Evolutionary conservation across 2,113 vertebrate genomes (phyloP), one percentile per base, ranked within the genome.

Genomic region (Miniopterus natalensis): DNA sequence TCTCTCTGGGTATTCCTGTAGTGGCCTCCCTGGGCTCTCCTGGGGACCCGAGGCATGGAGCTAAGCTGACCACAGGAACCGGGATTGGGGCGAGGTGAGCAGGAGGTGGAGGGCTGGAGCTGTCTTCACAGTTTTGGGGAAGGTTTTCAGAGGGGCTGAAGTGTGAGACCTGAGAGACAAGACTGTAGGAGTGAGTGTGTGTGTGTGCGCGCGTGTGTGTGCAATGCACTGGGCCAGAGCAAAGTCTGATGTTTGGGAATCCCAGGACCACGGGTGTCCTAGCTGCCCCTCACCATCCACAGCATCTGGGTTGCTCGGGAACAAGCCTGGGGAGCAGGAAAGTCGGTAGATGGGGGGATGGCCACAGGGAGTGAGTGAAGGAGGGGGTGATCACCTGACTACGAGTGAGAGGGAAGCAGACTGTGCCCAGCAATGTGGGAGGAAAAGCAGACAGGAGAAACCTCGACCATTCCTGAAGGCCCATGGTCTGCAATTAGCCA

Each of bases 81-180:
- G 0, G 73, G 57, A n/a, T 1, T 4, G 1, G 45, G n/a, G 45
- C 47, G 57, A 94, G 95, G 97, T 96, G 93, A 97, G 97, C 8
- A 9, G 73, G 75, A 63, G 17, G 77, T 0, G 9, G 17, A 57
- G 61, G n/a, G 51, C n/a, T 31, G 61, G 74, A 12, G 27, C 57
- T n/a, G 10, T 2, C 42, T 51, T 65, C 0, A 0, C n/a, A 17
- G 70, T 0, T 27, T 81, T 27, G 18, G 9, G 36, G 71, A 36
- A 66, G 61, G 45, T 36, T 45, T 31, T 40, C 55, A 29, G 53
- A 17, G 20, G 45, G 17, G 63, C 65, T 53, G 27, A 11, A 47
- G 53, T 66, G 6, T 65, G 8, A 42, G 23, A 25, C 20, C 40
- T 1, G 36, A 51, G 79, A 53, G 65, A 27, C 21, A 9, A 40